Evolutionary conservation across 1,140 invertebrate species (phyloP).

Genomic region (Aradophagus sp.): DNA sequence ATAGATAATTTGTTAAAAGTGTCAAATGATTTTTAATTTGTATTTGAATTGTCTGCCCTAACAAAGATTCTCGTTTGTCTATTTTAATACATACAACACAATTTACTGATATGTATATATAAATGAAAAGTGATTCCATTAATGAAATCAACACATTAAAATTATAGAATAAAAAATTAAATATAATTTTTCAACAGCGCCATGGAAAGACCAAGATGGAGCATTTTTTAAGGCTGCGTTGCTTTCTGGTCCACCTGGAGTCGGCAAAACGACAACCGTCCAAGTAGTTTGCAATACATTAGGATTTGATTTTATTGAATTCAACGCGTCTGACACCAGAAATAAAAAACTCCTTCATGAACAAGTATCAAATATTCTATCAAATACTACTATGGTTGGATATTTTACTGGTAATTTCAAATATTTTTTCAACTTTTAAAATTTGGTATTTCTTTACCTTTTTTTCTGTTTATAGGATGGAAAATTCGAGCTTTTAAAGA

Average conservation of each 20-base stretch:
- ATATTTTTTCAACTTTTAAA: slow-evolving; percentile 5
- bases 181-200: slow-evolving; percentile 66
- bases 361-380: slow-evolving; percentile 85
- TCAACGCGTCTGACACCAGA: slow-evolving; percentile 98
- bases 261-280: slow-evolving; percentile 95
- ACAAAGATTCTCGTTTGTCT: too few species aligned
- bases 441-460: background rate
- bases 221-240: slow-evolving; percentile 93
- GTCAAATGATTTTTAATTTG: too few species aligned
- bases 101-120: too few species aligned
- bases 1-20: too few species aligned
- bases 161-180: too few species aligned
- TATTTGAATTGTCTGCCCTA: background rate
- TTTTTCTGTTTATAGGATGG: background rate
- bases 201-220: slow-evolving; percentile 89
- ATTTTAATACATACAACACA: too few species aligned
- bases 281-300: slow-evolving; percentile 88
- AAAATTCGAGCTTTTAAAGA: too few species aligned
- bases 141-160: too few species aligned
- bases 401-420: slow-evolving; percentile 75
- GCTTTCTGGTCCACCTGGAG: slow-evolving; percentile 95
- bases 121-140: too few species aligned
- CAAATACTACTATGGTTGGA: slow-evolving; percentile 81
- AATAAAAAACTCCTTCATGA: slow-evolving; percentile 92
- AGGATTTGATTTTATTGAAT: slow-evolving; percentile 93